phyloP scores from a whole-genome alignment of 1,140 invertebrate species.

The Littorina saxatilis region DNA sequence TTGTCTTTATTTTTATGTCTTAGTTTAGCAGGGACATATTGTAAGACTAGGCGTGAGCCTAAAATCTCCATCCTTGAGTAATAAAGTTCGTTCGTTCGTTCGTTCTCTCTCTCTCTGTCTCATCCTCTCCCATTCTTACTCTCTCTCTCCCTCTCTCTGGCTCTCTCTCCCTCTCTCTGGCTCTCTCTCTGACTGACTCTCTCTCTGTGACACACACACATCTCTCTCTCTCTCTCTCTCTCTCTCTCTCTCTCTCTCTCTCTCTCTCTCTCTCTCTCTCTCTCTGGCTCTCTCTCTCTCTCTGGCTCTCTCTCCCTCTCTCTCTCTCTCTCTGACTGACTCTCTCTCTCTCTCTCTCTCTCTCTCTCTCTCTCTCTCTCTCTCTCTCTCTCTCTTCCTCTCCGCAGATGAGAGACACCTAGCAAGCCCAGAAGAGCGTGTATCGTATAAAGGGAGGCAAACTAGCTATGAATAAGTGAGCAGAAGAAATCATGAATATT shows the following conservation, averaged over 20 bases:
- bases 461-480: too few species aligned
- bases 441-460: too few species aligned
- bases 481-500: background rate
- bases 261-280: background rate
- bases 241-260: constrained; percentile 1
- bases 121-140: background rate
- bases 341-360: constrained; percentile 28
- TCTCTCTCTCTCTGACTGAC: constrained; percentile 8
- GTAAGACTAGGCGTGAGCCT: too few species aligned
- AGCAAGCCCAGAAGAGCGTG: too few species aligned
- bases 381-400: constrained; percentile 22
- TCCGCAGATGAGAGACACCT: too few species aligned
- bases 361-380: constrained; percentile 12
- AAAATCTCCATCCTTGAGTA: too few species aligned
- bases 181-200: background rate
- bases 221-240: too few species aligned
- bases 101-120: background rate
- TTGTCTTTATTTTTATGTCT: too few species aligned
- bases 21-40: too few species aligned
- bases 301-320: too few species aligned
- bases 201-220: background rate
- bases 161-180: constrained; percentile 7
- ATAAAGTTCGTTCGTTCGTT: too few species aligned
- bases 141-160: constrained; percentile 5
- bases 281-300: constrained; percentile 2